Evolutionary conservation across 2,888 invertebrate species (phyloP).

Genomic region (Ormyrus labotus): DNA sequence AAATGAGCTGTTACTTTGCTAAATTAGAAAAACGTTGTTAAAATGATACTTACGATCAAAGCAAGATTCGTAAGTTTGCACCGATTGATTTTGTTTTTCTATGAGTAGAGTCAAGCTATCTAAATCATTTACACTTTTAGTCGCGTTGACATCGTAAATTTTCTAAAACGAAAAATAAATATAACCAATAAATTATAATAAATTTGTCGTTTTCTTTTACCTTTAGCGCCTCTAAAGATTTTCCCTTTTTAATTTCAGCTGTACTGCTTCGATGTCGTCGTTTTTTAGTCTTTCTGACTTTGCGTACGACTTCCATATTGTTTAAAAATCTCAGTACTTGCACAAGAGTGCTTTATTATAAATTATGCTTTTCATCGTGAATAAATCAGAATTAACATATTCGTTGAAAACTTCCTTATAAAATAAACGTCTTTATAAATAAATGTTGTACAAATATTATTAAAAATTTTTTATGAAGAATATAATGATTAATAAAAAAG

Average conservation of each 20-base stretch:
- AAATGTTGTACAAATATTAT: background rate
- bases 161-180: slow-evolving; percentile 19
- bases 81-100: slow-evolving; percentile 9
- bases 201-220: slow-evolving; percentile 9
- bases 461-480: slow-evolving; percentile 10
- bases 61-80: slow-evolving; percentile 34
- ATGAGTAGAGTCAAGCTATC: background rate
- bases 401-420: background rate
- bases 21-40: background rate
- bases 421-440: background rate
- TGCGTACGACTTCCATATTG: slow-evolving; percentile 48
- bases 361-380: background rate
- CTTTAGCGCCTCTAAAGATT: background rate
- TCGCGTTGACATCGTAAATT: background rate
- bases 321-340: slow-evolving; percentile 21
- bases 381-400: slow-evolving; percentile 2
- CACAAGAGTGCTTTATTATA: background rate
- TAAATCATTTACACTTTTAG: slow-evolving; percentile 1
- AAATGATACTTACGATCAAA: slow-evolving; percentile 7
- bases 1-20: background rate
- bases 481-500: slow-evolving; percentile 9
- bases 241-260: slow-evolving; percentile 3
- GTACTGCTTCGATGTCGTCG: slow-evolving; percentile 21
- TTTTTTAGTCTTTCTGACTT: slow-evolving; percentile 38
- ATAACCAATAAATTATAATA: background rate